These are phyloP conservation scores for Saxicola maurus DNA, from an alignment of 2,797 vertebrate species.

Conservation along the genomic window DNA sequence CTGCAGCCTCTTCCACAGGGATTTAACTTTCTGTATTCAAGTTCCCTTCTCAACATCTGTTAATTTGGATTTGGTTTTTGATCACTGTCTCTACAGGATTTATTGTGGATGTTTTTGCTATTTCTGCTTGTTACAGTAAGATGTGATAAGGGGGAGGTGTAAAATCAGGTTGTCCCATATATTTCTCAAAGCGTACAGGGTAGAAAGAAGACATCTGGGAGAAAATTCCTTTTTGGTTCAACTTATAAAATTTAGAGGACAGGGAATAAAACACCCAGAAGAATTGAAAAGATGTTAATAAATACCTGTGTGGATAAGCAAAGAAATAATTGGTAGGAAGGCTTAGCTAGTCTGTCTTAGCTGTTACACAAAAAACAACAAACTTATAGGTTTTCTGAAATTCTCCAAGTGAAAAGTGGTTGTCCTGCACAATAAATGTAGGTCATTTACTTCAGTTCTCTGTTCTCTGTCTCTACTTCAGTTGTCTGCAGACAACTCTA, in stretches of 20 bases:
- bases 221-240: not conserved
- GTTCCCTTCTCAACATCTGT: not conserved
- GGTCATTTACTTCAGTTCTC: not conserved
- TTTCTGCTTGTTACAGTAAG: not conserved
- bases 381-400: not conserved
- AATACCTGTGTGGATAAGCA: not conserved
- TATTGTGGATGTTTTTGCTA: not conserved
- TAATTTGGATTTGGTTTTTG: not conserved
- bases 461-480: too few species aligned
- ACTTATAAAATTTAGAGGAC: not conserved
- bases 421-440: not conserved
- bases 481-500: not conserved
- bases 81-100: not conserved
- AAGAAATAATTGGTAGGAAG: not conserved
- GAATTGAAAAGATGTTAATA: not conserved
- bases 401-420: not conserved
- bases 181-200: not conserved
- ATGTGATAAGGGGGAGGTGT: not conserved
- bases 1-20: not conserved
- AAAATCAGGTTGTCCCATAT: not conserved
- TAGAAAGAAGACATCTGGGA: not conserved
- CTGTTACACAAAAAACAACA: not conserved
- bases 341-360: not conserved
- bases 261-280: not conserved
- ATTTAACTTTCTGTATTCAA: not conserved